Evolutionary conservation across 2,113 vertebrate genomes (phyloP).

Genomic region (Reinhardtius hippoglossoides): DNA sequence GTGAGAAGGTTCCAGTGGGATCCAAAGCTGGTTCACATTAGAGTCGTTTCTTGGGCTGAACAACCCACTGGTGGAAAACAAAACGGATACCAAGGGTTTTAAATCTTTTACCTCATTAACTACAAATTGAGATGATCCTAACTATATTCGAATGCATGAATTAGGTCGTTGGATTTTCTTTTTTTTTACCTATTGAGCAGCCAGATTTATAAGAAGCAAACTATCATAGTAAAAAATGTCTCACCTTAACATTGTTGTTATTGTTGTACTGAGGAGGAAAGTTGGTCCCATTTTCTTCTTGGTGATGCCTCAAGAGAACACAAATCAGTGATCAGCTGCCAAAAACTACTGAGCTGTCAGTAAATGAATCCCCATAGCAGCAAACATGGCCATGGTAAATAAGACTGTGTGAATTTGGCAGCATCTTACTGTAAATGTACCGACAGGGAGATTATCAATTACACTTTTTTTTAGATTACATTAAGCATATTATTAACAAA

Average conservation of each 20-base stretch:
- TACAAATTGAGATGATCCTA: background rate
- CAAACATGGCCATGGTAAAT: background rate
- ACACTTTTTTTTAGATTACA: too few relatives aligned
- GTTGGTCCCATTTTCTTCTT: background rate
- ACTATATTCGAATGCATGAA: background rate
- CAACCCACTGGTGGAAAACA: background rate
- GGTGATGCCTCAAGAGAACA: constrained; percentile 4
- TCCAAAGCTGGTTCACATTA: constrained; percentile 4
- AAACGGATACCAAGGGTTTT: background rate
- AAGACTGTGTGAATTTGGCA: too few relatives aligned
- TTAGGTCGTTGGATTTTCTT: background rate
- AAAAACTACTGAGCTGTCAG: constrained; percentile 11
- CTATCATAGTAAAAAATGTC: background rate
- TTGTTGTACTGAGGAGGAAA: background rate
- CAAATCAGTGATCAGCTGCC: constrained; percentile 2
- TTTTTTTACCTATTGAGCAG: background rate
- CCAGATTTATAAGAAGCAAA: background rate
- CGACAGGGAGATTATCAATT: too few relatives aligned
- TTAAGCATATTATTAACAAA: too few relatives aligned
- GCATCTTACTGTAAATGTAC: too few relatives aligned
- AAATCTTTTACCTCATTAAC: background rate
- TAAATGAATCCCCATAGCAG: constrained; percentile 5
- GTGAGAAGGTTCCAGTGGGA: constrained; percentile 16
- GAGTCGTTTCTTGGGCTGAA: background rate
- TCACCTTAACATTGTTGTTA: background rate